Base-by-base conservation (phyloP, 2,797 vertebrate genomes). In the Neomorphus geoffroyi region DNA sequence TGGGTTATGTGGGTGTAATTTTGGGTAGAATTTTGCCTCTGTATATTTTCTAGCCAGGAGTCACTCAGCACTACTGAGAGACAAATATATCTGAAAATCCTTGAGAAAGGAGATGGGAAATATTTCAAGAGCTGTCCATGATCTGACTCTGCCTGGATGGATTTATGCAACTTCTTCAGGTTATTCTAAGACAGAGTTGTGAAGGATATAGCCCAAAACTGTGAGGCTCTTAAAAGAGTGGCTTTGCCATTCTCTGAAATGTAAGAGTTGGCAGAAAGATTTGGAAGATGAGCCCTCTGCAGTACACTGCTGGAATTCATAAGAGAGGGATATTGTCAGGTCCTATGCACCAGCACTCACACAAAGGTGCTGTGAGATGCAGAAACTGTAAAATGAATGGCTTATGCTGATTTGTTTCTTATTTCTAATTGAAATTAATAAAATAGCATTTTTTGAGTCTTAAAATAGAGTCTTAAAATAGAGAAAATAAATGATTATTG, bases 401-500 rank as follows among this genome's bases (percentile, higher is more conserved):
- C 61, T 90, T 75, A 74, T 8, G 37, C 72, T 53, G 50, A 66
- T 83, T 91, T 70, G 77, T n/a, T 88, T 57, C 39, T 64, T 70
- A 46, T 50, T 94, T 92, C 35, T 65, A 78, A 93, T 90, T 66
- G 72, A 86, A 93, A 73, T 62, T 39, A 88, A 62, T 57, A 80
- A 82, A 35, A 19, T 28, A 53, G 43, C 18, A 22, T 45, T 56
- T 82, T 90, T 51, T 18, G 66, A 50, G 78, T 39, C 72, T 93
- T 92, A 80, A 95, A 92, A 93, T 66, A 70, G 71, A n/a, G n/a
- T n/a, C n/a, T n/a, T n/a, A n/a, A 46, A 92, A 75, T 43, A 18
- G 67, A 60, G 80, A 81, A 69, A 32, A 28, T 54, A 23, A 57
- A 80, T 91, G 43, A 10, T 37, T 70, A 54, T 65, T 93, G 70